A percentile compares a stretch with the other conserved stretches of the same genome.
Evolutionary conservation across 2,888 invertebrate genomes (phyloP).

Genomic region (Drosophila birchii): DNA sequence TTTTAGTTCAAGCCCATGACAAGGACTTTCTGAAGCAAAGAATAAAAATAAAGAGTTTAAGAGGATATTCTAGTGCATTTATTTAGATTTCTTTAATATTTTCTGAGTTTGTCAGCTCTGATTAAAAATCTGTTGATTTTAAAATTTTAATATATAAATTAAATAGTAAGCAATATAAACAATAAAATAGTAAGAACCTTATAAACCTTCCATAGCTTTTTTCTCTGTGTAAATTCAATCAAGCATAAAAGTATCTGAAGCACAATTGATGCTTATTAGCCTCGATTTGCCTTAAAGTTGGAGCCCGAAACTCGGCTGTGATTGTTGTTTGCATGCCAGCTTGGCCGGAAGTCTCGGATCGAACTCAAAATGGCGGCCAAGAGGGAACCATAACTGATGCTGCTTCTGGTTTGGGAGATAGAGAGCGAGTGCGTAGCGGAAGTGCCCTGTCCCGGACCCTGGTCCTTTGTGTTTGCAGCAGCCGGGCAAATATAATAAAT

Average conservation of each 20-base stretch:
- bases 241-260: constrained; percentile 21
- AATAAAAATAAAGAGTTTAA: neutral
- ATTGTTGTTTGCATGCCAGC: constrained; percentile 54
- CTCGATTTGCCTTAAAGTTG: constrained; percentile 31
- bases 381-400: constrained; percentile 50
- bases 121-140: neutral
- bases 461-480: constrained; percentile 55
- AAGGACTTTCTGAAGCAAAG: neutral
- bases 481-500: constrained; percentile 77
- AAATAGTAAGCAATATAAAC: no score
- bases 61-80: neutral
- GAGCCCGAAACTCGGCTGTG: constrained; percentile 26
- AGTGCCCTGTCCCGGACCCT: constrained; percentile 34
- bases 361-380: constrained; percentile 64
- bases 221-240: constrained; percentile 21
- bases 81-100: no score
- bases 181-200: no score
- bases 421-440: constrained; percentile 67
- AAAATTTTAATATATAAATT: no score
- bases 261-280: constrained; percentile 47
- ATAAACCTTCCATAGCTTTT: neutral
- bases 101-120: no score
- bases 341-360: constrained; percentile 61
- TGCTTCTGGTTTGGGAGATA: constrained; percentile 46
- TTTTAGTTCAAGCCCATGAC: constrained; percentile 22